Percentiles rank a stretch among this genome's conserved stretches.
Evolutionary conservation across 2,113 vertebrate species (phyloP).

Genomic region (Campylomormyrus numenius): DNA sequence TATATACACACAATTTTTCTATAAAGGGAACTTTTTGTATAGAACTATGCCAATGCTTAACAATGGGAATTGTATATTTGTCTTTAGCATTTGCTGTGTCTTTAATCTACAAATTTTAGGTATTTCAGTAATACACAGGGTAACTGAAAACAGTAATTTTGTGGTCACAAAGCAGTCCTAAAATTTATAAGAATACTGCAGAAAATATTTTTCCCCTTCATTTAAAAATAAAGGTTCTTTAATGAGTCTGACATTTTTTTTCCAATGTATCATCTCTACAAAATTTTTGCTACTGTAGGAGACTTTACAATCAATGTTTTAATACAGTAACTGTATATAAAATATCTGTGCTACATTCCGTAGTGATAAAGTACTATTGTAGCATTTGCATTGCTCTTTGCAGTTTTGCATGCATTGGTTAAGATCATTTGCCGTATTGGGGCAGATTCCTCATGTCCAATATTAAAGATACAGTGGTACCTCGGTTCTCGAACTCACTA

Average conservation of each 20-base stretch:
- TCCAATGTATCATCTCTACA: neutral
- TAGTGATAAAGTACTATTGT: neutral
- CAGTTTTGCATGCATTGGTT: neutral
- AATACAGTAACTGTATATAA: neutral
- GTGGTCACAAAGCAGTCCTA: neutral
- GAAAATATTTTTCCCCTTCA: neutral
- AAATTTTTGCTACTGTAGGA: neutral
- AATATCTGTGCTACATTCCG: neutral
- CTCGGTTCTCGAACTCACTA: no score
- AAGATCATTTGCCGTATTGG: neutral
- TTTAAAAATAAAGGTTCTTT: neutral
- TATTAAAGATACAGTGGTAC: neutral
- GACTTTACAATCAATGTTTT: neutral
- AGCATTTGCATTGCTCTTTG: neutral
- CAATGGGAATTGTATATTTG: neutral
- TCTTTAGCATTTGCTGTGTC: neutral
- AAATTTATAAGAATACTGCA: neutral
- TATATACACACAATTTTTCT: neutral
- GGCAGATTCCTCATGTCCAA: neutral
- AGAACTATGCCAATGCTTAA: neutral
- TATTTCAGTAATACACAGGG: neutral
- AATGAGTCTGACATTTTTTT: neutral
- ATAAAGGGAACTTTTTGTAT: neutral
- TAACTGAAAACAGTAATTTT: neutral
- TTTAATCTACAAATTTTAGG: neutral